These are phyloP conservation scores for Phenacoccus solenopsis DNA, from an alignment of 1,140 invertebrate genomes.

Conservation along the genomic window DNA sequence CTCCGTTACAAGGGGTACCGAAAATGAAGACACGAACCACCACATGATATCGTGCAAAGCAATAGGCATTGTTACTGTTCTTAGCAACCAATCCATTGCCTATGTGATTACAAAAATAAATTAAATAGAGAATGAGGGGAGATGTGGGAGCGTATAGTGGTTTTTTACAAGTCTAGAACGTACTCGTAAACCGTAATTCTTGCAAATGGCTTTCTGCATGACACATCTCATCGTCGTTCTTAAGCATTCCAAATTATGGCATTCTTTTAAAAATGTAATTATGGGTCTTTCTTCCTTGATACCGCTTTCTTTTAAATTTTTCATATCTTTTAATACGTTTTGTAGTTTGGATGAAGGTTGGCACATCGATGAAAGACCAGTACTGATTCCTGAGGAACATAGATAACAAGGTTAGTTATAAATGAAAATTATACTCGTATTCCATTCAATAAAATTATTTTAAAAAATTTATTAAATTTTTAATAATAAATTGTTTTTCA, in stretches of 20 bases:
- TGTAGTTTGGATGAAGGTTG: constrained; percentile 69
- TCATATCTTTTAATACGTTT: not conserved
- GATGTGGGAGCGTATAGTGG: not conserved
- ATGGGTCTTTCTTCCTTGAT: constrained; percentile 46
- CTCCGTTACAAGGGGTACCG: not conserved
- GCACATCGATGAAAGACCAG: constrained; percentile 63
- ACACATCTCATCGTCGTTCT: constrained; percentile 72
- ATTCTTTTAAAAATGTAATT: constrained; percentile 70
- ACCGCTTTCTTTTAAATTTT: not conserved
- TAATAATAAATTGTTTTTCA: too few species aligned
- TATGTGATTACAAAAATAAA: constrained; percentile 36
- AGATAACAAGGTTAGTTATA: too few species aligned
- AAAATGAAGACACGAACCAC: constrained; percentile 67
- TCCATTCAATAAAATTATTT: too few species aligned
- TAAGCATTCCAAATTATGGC: constrained; percentile 68
- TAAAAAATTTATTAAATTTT: not conserved
- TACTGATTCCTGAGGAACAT: constrained; percentile 32
- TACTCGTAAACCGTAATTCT: constrained; percentile 69
- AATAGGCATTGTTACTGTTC: constrained; percentile 78
- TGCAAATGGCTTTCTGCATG: constrained; percentile 65
- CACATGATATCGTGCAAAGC: constrained; percentile 87
- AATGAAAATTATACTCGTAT: constrained; percentile 34
- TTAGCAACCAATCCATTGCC: constrained; percentile 88
- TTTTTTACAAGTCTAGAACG: not conserved
- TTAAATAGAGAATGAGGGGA: not conserved